These are phyloP conservation scores for Drosophila sturtevanti DNA, from an alignment of 1,140 invertebrate genomes.

Conservation along the genomic window DNA sequence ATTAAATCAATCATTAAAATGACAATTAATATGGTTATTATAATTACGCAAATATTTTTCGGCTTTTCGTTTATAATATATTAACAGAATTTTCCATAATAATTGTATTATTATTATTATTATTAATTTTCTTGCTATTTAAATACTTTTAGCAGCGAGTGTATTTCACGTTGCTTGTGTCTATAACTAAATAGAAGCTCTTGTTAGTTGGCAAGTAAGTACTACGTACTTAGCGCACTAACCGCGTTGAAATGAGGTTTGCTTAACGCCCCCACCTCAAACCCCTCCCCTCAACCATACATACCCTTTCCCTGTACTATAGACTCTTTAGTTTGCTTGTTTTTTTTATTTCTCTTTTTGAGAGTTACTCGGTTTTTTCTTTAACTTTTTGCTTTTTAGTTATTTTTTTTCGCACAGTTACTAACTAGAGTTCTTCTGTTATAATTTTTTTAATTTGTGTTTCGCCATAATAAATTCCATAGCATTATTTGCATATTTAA, in stretches of 20 bases:
- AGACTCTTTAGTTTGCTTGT: too few species aligned
- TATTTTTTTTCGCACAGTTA: slow-evolving; percentile 67
- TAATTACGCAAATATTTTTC: too few species aligned
- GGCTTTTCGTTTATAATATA: too few species aligned
- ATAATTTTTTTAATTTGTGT: slow-evolving; percentile 46
- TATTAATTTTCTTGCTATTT: too few species aligned
- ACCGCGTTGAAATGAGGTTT: slow-evolving; percentile 65
- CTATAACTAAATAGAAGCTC: slow-evolving; percentile 73
- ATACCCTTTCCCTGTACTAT: background rate
- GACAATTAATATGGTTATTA: too few species aligned
- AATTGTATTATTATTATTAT: too few species aligned
- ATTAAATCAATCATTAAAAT: too few species aligned
- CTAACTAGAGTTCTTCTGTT: slow-evolving; percentile 30
- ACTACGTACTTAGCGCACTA: slow-evolving; percentile 70
- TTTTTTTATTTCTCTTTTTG: slow-evolving; percentile 25
- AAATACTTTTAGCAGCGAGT: slow-evolving; percentile 34
- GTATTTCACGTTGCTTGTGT: slow-evolving; percentile 42
- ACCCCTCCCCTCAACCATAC: slow-evolving; percentile 3
- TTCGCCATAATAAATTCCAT: slow-evolving; percentile 73
- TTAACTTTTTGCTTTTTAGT: too few species aligned
- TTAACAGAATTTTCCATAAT: too few species aligned
- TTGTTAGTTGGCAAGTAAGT: slow-evolving; percentile 43
- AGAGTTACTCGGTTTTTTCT: too few species aligned
- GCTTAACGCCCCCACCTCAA: slow-evolving; percentile 19
- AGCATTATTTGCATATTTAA: slow-evolving; percentile 77